These are phyloP conservation scores for Paradoxurus hermaphroditus DNA, from an alignment of 2,113 vertebrate genomes.

Conservation along the genomic window DNA sequence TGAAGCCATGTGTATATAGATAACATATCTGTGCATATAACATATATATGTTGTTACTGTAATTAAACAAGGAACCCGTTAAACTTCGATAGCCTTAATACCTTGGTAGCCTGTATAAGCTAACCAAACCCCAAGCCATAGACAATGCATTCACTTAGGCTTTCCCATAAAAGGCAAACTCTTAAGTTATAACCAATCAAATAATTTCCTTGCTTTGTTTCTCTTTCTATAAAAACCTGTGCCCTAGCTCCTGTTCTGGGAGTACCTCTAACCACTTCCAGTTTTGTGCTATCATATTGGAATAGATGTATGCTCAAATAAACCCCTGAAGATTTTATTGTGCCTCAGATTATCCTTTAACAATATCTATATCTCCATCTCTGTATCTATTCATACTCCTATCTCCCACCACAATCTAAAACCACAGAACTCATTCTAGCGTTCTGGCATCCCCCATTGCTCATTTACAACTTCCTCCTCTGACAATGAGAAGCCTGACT, in stretches of 20 bases:
- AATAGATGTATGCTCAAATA: background rate
- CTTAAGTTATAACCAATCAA: background rate
- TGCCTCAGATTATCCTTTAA: background rate
- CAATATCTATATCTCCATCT: background rate
- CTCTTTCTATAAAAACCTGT: background rate
- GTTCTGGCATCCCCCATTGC: background rate
- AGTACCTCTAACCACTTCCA: background rate
- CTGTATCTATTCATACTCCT: background rate
- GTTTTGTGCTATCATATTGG: background rate
- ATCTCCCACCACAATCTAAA: background rate
- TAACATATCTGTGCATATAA: background rate
- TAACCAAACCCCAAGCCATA: background rate
- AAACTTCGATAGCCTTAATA: background rate
- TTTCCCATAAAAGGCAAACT: background rate
- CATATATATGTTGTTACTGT: background rate
- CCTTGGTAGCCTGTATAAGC: background rate
- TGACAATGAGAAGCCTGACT: background rate
- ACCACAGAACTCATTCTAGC: background rate
- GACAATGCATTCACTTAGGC: background rate
- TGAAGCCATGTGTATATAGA: background rate
- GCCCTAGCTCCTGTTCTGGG: background rate
- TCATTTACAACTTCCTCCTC: background rate
- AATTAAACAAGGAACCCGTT: background rate
- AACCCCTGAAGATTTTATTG: background rate
- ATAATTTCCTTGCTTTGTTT: background rate